Percentiles rank a stretch among this genome's conserved stretches.
phyloP scores from a whole-genome alignment of 2,888 invertebrate species.

The Neoitamus cyanurus region DNA sequence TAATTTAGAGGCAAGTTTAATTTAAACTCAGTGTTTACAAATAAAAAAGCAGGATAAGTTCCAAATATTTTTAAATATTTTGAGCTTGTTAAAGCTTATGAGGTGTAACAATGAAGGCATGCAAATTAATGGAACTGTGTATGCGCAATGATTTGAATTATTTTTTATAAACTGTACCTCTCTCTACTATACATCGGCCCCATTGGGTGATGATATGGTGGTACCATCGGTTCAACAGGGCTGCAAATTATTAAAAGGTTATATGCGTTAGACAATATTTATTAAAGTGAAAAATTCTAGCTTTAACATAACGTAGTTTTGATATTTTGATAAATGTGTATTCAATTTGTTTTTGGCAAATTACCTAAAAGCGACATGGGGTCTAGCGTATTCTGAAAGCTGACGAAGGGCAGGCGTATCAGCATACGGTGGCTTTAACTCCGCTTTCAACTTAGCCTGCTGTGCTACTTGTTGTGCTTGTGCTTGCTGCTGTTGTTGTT shows the following conservation, averaged over 20 bases:
- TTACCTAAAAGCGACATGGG: conserved; percentile 87
- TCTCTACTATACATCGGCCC: conserved; percentile 68
- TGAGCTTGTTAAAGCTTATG: neutral
- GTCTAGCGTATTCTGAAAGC: conserved; percentile 91
- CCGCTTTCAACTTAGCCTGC: conserved; percentile 73
- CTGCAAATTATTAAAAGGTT: conserved; percentile 60
- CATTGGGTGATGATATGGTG: conserved; percentile 68
- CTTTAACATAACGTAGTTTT: neutral
- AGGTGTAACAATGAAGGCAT: neutral
- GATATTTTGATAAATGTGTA: neutral
- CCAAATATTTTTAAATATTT: neutral
- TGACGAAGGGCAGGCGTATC: conserved; percentile 95
- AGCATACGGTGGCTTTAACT: conserved; percentile 86
- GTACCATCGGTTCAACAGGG: conserved; percentile 68
- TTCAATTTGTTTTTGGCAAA: conserved; percentile 8
- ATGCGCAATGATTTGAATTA: neutral
- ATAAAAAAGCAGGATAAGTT: neutral
- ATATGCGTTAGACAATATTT: conserved; percentile 1
- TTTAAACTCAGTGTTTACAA: neutral
- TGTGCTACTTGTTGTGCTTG: conserved; percentile 68
- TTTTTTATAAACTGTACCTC: conserved; percentile 63
- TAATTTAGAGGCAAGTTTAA: conserved; percentile 24
- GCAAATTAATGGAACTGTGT: conserved; percentile 5
- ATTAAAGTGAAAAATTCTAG: neutral
- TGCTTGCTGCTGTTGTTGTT: conserved; percentile 66